Evolutionary conservation across 2,113 vertebrate genomes (phyloP).

Genomic region (Caretta caretta): DNA sequence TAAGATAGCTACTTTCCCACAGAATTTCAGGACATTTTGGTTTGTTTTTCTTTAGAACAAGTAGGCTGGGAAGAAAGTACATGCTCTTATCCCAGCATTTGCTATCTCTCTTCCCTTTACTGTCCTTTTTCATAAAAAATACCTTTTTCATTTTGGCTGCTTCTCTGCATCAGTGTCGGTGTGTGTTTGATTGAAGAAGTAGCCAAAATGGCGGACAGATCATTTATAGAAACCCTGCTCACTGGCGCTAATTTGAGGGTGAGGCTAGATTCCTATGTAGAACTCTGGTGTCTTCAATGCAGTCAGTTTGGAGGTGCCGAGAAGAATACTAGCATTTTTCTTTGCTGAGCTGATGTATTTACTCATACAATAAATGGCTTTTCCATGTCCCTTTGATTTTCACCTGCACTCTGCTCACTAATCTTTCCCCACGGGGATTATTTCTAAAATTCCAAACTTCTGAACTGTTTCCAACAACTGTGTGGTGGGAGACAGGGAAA

Average conservation of each 20-base stretch:
- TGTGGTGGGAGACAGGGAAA: not conserved
- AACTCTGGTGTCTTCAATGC: not conserved
- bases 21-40: not conserved
- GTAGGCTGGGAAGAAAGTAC: not conserved
- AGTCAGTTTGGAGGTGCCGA: not conserved
- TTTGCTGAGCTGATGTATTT: not conserved
- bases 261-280: not conserved
- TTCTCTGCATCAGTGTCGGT: not conserved
- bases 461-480: not conserved
- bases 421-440: not conserved
- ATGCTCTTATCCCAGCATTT: not conserved
- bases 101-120: not conserved
- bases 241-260: not conserved
- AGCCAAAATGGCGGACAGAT: not conserved
- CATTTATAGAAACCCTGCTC: not conserved
- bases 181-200: not conserved
- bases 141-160: not conserved
- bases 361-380: not conserved
- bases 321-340: not conserved
- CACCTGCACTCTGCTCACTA: not conserved
- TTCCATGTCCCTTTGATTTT: not conserved
- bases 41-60: not conserved
- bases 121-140: not conserved
- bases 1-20: not conserved
- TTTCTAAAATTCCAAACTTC: not conserved